phyloP scores from a whole-genome alignment of 2,888 invertebrate species.

The Sialis fuliginosa region DNA sequence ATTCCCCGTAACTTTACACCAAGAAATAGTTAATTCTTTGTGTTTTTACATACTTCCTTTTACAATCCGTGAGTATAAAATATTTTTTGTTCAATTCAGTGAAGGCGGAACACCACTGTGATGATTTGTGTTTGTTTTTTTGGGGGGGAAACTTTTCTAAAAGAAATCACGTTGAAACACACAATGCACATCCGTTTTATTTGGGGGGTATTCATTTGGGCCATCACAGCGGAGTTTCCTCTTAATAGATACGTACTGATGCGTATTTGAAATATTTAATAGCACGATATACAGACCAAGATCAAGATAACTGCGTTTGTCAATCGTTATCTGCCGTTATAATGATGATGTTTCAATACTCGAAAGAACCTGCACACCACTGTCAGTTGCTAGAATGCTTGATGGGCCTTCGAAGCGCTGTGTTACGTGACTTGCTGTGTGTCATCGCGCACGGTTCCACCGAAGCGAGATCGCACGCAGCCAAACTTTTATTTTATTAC shows the following conservation, averaged over 20 bases:
- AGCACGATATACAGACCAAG: constrained; percentile 58
- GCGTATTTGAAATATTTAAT: constrained; percentile 10
- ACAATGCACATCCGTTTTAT: no score
- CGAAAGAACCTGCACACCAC: constrained; percentile 86
- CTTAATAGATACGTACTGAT: no score
- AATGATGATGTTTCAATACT: constrained; percentile 96
- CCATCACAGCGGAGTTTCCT: no score
- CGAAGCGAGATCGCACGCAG: constrained; percentile 84
- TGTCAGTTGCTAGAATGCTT: constrained; percentile 91
- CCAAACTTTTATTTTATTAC: constrained; percentile 93
- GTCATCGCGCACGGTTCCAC: constrained; percentile 95
- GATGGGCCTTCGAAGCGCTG: constrained; percentile 82
- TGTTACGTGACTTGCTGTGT: constrained; percentile 83
- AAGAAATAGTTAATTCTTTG: constrained; percentile 84
- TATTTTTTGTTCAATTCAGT: constrained; percentile 1
- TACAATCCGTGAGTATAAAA: constrained; percentile 60
- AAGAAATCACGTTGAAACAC: no score
- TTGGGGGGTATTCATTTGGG: no score
- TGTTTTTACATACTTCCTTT: constrained; percentile 94
- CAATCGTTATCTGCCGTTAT: constrained; percentile 84
- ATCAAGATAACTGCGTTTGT: constrained; percentile 59
- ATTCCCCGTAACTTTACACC: constrained; percentile 77
- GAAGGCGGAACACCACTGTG: not conserved
- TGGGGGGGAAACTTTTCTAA: no score
- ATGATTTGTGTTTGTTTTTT: not conserved